Base-by-base conservation (phyloP, 2,888 invertebrate genomes). In the Anoplius nigerrimus region DNA sequence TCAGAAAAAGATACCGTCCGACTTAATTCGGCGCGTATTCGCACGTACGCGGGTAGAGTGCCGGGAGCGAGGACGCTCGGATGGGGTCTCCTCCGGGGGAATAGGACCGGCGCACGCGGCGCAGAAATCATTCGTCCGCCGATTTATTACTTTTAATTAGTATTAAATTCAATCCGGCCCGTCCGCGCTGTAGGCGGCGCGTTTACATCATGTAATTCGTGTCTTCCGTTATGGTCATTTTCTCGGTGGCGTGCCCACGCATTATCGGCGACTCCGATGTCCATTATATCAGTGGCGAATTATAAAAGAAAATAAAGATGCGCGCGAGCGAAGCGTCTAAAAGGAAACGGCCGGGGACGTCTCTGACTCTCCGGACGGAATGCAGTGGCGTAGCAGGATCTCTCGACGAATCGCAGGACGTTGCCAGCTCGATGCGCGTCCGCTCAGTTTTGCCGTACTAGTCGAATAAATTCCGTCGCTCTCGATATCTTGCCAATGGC, bases 111-210 rank as follows among this genome's bases (percentile, higher is more conserved):
- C 69, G 70, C 70, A 59, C 74, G 70, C 71, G 63, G 70, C 56
- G 70, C 72, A 68, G 70, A 72, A 77, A 79, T 76, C 79, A 79
- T 79, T 79, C 71, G 76, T 79, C 73, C 77, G 61, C 77, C 75
- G 81, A 83, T 83, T 83, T 83, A 83, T 83, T 83, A 80, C 83
- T 83, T 83, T 83, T 83, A 83, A 83, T 83, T 83, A 83, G 80
- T 83, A 82, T 83, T 83, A 83, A 82, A 83, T 83, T 83, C 77
- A 79, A 83, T 75, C 78, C 76, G 56, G 77, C 74, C 76, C 69
- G 66, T 71, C 74, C 74, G 76, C 82, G 73, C 83, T 70, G 82
- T 83, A 83, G 83, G 83, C 81, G 83, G 83, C 78, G 74, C 75
- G 77, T 76, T 78, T 80, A 82, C 76, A 74, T 82, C 80, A 75